Base-by-base conservation (phyloP, 2,113 vertebrate genomes). In the Pan paniscus region DNA sequence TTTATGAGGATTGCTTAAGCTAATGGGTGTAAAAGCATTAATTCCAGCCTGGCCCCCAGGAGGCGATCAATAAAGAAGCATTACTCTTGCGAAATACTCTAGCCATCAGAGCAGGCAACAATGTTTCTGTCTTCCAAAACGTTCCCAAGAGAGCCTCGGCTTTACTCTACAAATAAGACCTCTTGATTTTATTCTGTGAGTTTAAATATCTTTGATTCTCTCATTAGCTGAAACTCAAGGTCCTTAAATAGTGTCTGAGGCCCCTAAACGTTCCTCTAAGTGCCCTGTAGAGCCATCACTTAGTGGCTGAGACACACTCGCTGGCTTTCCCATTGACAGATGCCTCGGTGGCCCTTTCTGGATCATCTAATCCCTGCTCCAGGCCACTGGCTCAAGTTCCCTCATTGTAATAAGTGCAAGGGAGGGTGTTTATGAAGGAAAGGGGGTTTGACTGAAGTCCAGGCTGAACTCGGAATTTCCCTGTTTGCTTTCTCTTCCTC, bases 401-500 rank as follows among this genome's bases (percentile, higher is more conserved):
- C 14, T 38, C 50, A 0, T 43, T 18, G 79, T 72, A 38, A 75
- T 12, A 55, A 85, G 27, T 13, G 46, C 32, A 2, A 46, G 94
- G 72, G 38, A 55, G 72, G n/a, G 70, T 85, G 80, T 92, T 97
- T 94, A 55, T 50, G 68, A 89, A 48, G 64, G 90, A 59, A 38
- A 35, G 8, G 32, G 57, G 75, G 6, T n/a, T 89, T 57, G 84
- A 97, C 78, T 3, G 9, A n/a, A 61, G 78, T 52, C 89, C 92
- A 84, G 96, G 90, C 87, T 68, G n/a, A 14, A 7, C 68, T 91
- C 4, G 23, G 95, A 94, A 61, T 17, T 85, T 88, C 89, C 78
- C 93, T 72, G 94, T 76, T 81, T 32, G 86, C 84, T 78, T 89
- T 90, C 89, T 83, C 81, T 38, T 70, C 80, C 92, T 67, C 88